phyloP scores from a whole-genome alignment of 2,113 vertebrate species.

The Noturus placidus region DNA sequence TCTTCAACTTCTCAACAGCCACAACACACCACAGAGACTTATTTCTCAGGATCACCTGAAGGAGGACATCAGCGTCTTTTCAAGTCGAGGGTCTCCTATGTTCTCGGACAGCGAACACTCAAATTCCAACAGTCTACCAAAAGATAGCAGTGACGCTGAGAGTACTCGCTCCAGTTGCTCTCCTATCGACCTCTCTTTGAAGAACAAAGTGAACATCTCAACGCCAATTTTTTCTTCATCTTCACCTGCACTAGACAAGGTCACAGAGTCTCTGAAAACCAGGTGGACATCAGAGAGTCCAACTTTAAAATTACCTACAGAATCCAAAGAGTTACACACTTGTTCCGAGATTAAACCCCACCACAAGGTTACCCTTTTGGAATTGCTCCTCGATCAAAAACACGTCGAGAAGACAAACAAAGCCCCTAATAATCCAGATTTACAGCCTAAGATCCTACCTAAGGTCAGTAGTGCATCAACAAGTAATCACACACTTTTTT shows the following conservation, averaged over 20 bases:
- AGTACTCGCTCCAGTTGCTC: constrained; percentile 83
- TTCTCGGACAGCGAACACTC: constrained; percentile 80
- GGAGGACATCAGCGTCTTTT: constrained; percentile 72
- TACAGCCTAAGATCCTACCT: constrained; percentile 67
- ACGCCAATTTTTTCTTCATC: constrained; percentile 62
- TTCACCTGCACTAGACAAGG: constrained; percentile 69
- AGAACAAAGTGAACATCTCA: constrained; percentile 72
- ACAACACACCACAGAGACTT: constrained; percentile 72
- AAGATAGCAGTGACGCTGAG: constrained; percentile 84
- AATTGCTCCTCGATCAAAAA: constrained; percentile 84
- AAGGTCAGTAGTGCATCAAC: constrained; percentile 67
- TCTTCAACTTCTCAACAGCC: constrained; percentile 84
- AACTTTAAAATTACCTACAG: constrained; percentile 59
- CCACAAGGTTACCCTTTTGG: constrained; percentile 85
- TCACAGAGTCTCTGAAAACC: constrained; percentile 80
- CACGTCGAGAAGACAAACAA: constrained; percentile 72
- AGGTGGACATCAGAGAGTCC: constrained; percentile 82
- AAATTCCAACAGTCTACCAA: constrained; percentile 80
- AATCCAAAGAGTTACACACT: constrained; percentile 74
- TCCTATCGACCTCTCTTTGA: constrained; percentile 85
- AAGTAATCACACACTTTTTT: constrained; percentile 71
- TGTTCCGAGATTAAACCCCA: constrained; percentile 77
- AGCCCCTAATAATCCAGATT: constrained; percentile 70
- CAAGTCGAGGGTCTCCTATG: constrained; percentile 75
- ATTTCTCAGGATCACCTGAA: constrained; percentile 67